phyloP scores from a whole-genome alignment of 2,888 invertebrate genomes.

The Lampropteryx suffumata region DNA sequence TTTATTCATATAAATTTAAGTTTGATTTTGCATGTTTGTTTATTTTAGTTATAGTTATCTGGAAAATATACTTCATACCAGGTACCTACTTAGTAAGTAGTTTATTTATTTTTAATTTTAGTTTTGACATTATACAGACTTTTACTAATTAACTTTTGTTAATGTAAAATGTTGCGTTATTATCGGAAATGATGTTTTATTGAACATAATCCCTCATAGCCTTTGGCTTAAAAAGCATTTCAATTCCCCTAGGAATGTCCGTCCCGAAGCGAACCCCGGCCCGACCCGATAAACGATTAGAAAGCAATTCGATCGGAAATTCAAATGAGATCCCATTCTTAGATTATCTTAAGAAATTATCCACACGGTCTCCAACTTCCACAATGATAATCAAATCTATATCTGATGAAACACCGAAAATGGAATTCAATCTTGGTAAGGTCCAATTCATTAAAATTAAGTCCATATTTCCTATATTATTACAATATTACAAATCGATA shows the following conservation, averaged over 20 bases:
- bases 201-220: too few species aligned
- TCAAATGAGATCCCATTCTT: conserved; percentile 44
- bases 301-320: conserved; percentile 47
- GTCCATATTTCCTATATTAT: neutral
- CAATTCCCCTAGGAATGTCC: too few species aligned
- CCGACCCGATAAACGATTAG: conserved; percentile 46
- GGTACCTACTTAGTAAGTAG: too few species aligned
- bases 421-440: neutral
- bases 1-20: neutral
- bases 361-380: conserved; percentile 26
- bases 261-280: conserved; percentile 14
- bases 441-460: neutral
- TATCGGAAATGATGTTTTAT: too few species aligned
- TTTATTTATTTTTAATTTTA: too few species aligned
- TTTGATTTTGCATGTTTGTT: too few species aligned
- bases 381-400: conserved; percentile 25
- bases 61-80: too few species aligned
- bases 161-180: too few species aligned
- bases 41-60: too few species aligned
- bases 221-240: too few species aligned
- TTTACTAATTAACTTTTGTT: too few species aligned
- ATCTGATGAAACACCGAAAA: neutral
- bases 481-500: neutral
- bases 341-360: conserved; percentile 39
- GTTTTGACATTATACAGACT: too few species aligned